Conservation (phyloP, 2,797 vertebrate species). For the Neostethus bicornis region DNA sequence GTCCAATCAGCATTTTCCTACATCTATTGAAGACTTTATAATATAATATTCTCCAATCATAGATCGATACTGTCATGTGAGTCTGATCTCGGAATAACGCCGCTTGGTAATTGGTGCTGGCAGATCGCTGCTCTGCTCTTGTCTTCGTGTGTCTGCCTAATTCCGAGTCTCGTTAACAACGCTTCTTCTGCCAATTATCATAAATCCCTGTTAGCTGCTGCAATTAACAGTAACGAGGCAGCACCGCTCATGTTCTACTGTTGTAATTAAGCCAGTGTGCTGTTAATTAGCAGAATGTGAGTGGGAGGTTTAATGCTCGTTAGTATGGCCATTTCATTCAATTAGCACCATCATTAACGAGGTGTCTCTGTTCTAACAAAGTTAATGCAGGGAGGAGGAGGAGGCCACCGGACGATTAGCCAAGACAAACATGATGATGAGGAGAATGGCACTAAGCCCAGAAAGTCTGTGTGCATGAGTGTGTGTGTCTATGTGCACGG, state of each 20-base stretch:
- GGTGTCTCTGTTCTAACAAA: constrained; percentile 95
- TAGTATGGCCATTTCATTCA: constrained; percentile 99
- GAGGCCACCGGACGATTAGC: constrained; percentile 82
- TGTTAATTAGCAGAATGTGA: constrained; percentile 99
- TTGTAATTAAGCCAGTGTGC: constrained; percentile 98
- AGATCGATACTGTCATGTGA: constrained; percentile 37
- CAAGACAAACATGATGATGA: constrained; percentile 93
- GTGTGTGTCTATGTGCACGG: too few relatives aligned
- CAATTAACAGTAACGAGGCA: constrained; percentile 96
- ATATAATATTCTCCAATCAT: constrained; percentile 42
- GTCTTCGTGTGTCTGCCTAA: constrained; percentile 70
- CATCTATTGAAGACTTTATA: constrained; percentile 10
- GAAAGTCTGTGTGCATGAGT: constrained; percentile 38
- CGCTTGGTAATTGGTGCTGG: constrained; percentile 81
- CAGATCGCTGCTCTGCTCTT: constrained; percentile 60
- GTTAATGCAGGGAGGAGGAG: constrained; percentile 74
- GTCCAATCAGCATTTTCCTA: too few relatives aligned
- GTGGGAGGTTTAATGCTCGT: constrained; percentile 99
- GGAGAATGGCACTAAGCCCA: constrained; percentile 82
- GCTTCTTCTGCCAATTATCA: constrained; percentile 96
- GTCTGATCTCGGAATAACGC: constrained; percentile 18
- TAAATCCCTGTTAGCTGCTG: constrained; percentile 90
- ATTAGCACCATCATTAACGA: constrained; percentile 99
- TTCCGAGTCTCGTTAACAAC: constrained; percentile 78
- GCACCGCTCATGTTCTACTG: constrained; percentile 91